A percentile compares a stretch with the other conserved stretches of the same genome.
phyloP scores from a whole-genome alignment of 2,113 vertebrate species.

The Chlamydotis undulata region DNA sequence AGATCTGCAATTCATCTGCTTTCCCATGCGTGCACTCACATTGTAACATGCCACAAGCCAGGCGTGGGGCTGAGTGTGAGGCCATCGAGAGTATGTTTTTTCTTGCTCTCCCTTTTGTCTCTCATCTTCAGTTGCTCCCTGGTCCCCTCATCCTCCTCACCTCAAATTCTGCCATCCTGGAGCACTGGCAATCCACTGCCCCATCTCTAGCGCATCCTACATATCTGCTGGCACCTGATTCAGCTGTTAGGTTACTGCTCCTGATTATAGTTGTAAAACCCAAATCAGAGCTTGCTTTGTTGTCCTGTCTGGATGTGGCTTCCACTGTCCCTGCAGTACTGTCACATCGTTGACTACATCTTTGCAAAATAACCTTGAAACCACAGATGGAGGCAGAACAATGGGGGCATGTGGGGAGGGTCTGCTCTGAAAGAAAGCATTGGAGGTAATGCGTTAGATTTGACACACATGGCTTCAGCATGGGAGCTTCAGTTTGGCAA shows the following conservation, averaged over 20 bases:
- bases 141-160: background rate
- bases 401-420: fast-evolving
- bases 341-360: background rate
- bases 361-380: background rate
- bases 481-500: constrained; percentile 1
- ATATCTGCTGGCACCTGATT: background rate
- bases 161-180: background rate
- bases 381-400: background rate
- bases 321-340: background rate
- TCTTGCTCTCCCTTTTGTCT: background rate
- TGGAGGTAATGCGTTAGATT: background rate
- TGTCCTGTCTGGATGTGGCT: background rate
- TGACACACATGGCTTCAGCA: constrained; percentile 18
- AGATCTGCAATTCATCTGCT: background rate
- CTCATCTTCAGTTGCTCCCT: background rate
- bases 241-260: background rate
- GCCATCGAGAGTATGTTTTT: fast-evolving
- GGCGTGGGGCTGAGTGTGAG: fast-evolving
- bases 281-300: background rate
- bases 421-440: background rate
- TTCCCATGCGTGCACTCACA: background rate
- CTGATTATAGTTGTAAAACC: background rate
- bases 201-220: background rate
- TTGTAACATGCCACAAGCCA: background rate
- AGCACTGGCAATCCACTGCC: fast-evolving